Evolutionary conservation across 2,797 vertebrate genomes (phyloP).

Genomic region (Parauchenoglanis ngamensis): DNA sequence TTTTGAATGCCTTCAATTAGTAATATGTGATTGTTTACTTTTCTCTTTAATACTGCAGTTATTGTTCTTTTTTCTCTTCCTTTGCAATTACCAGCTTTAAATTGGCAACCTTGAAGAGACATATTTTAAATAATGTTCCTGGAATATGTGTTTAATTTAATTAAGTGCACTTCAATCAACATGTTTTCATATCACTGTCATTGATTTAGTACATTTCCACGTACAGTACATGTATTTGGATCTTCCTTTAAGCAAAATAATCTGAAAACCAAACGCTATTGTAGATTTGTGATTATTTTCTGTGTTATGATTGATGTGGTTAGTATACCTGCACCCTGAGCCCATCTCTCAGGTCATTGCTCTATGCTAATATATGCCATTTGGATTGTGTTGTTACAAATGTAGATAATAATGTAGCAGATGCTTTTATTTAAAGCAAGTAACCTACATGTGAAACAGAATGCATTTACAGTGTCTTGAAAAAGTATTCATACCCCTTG

Average conservation of each 20-base stretch:
- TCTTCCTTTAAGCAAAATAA: background rate
- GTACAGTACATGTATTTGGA: background rate
- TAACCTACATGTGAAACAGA: background rate
- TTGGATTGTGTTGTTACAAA: background rate
- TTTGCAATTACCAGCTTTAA: background rate
- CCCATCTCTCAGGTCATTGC: background rate
- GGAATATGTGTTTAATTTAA: background rate
- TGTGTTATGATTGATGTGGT: background rate
- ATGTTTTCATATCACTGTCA: background rate
- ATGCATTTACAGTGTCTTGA: background rate
- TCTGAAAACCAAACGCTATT: background rate
- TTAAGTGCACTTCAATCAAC: background rate
- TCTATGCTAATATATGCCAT: background rate
- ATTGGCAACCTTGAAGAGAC: background rate
- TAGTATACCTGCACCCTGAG: background rate
- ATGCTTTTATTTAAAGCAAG: background rate
- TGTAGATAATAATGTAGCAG: background rate
- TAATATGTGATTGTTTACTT: background rate
- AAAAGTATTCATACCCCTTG: too few relatives aligned
- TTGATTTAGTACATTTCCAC: background rate
- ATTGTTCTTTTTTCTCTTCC: background rate
- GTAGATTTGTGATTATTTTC: too few relatives aligned
- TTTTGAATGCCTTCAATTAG: background rate
- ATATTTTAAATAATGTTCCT: background rate
- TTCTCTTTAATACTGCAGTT: background rate